These are phyloP conservation scores for Chrysina gloriosa DNA, from an alignment of 2,888 invertebrate genomes.

Conservation along the genomic window DNA sequence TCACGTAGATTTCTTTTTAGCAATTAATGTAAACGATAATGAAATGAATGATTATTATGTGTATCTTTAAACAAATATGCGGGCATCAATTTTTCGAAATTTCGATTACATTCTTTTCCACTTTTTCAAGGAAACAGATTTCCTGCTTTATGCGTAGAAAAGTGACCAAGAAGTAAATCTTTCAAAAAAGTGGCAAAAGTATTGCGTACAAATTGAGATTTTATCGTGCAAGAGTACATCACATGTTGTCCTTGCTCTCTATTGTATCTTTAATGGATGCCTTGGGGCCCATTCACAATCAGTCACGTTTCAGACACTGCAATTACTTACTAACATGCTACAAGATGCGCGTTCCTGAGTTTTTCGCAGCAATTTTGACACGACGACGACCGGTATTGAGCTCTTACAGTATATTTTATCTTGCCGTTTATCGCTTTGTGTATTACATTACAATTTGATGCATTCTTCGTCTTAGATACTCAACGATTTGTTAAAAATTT, in stretches of 20 bases:
- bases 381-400: not conserved
- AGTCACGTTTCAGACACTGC: conserved; percentile 30
- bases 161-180: conserved; percentile 10
- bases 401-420: not conserved
- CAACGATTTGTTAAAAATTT: too few species aligned
- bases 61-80: too few species aligned
- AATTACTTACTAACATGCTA: conserved; percentile 35
- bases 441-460: too few species aligned
- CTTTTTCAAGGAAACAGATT: too few species aligned
- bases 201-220: conserved; percentile 33
- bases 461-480: too few species aligned
- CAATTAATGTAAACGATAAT: too few species aligned
- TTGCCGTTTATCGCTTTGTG: too few species aligned
- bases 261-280: conserved; percentile 22
- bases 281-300: conserved; percentile 6
- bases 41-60: too few species aligned
- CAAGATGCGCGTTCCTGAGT: not conserved
- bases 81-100: too few species aligned
- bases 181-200: not conserved
- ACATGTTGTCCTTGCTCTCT: conserved; percentile 8
- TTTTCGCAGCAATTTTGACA: conserved; percentile 1
- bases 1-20: too few species aligned
- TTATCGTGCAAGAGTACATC: conserved; percentile 31
- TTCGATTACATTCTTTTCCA: too few species aligned
- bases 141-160: too few species aligned